Conservation (phyloP, 2,888 invertebrate species). For the Zygaena filipendulae region DNA sequence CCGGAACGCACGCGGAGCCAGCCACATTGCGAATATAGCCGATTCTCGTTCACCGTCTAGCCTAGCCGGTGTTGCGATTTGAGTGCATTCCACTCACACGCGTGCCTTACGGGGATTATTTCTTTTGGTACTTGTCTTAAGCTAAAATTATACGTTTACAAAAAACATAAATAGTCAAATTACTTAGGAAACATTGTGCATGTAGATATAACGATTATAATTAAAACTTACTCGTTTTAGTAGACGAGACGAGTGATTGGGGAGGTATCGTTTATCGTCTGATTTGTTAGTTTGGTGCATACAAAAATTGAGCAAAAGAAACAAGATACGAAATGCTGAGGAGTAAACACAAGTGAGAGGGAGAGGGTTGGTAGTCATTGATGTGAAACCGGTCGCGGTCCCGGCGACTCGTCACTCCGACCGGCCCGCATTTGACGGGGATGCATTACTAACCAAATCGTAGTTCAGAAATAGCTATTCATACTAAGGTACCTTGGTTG, state of each 20-base stretch:
- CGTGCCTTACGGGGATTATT: constrained; percentile 45
- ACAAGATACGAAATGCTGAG: too few species aligned
- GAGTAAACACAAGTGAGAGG: constrained; percentile 32
- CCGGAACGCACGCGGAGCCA: constrained; percentile 61
- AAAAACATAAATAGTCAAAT: neutral
- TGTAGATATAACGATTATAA: too few species aligned
- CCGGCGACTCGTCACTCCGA: constrained; percentile 33
- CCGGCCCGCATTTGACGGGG: constrained; percentile 53
- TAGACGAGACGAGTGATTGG: too few species aligned
- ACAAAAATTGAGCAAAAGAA: too few species aligned
- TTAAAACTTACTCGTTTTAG: too few species aligned
- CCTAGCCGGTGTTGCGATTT: constrained; percentile 47
- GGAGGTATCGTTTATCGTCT: too few species aligned
- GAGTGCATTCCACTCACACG: constrained; percentile 53
- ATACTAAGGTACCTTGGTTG: too few species aligned
- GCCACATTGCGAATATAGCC: constrained; percentile 53
- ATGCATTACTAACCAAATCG: constrained; percentile 52
- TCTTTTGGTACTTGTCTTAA: constrained; percentile 40
- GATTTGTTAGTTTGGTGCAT: too few species aligned
- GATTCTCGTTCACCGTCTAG: constrained; percentile 36
- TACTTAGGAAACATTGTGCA: too few species aligned
- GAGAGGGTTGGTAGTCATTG: constrained; percentile 57
- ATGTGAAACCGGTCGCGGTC: constrained; percentile 52
- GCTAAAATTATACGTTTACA: constrained; percentile 6
- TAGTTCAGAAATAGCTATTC: too few species aligned